phyloP scores from a whole-genome alignment of 2,113 vertebrate genomes.

The Pan paniscus region DNA sequence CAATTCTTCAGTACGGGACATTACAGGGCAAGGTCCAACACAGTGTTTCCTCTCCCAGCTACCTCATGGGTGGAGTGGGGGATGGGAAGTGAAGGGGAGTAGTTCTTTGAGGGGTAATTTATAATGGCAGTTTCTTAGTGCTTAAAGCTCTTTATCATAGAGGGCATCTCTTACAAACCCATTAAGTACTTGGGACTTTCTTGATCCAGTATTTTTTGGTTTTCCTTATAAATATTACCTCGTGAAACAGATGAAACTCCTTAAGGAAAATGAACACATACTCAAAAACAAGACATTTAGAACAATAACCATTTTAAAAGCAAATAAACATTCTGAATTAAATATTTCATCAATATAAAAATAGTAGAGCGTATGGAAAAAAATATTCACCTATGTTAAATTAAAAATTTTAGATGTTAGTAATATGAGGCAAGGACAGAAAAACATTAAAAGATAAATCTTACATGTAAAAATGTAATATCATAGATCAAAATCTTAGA shows the following conservation, averaged over 20 bases:
- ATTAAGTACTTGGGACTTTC: background rate
- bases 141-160: background rate
- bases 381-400: background rate
- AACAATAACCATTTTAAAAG: background rate
- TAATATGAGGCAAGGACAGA: background rate
- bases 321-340: background rate
- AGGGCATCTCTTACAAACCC: background rate
- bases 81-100: background rate
- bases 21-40: background rate
- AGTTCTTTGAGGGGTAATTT: background rate
- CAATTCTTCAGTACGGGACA: background rate
- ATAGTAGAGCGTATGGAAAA: background rate
- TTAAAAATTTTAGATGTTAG: background rate
- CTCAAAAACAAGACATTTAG: background rate
- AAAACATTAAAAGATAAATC: background rate
- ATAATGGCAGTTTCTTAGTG: background rate
- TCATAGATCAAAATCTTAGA: background rate
- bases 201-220: background rate
- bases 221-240: background rate
- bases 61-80: background rate
- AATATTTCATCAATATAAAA: background rate
- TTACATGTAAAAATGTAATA: background rate
- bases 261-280: background rate
- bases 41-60: background rate
- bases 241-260: background rate